Evolutionary conservation across 2,888 invertebrate genomes (phyloP).

Genomic region (Herminia tarsipennalis): DNA sequence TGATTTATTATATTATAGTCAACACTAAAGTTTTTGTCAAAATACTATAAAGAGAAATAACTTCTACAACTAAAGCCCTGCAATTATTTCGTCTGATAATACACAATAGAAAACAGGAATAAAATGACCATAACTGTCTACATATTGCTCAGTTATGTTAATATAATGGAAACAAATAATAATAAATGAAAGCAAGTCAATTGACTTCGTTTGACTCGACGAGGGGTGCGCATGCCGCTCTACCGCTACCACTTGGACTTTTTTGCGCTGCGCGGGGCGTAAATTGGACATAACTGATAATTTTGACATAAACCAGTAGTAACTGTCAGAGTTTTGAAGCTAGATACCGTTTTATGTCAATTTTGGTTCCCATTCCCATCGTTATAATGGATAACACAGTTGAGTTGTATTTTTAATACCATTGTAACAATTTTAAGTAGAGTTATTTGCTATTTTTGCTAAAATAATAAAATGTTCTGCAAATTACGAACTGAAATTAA

Average conservation of each 20-base stretch:
- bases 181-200: slow-evolving; percentile 79
- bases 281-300: slow-evolving; percentile 80
- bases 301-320: slow-evolving; percentile 82
- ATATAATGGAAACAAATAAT: slow-evolving; percentile 55
- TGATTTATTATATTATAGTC: too few relatives aligned
- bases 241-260: slow-evolving; percentile 66
- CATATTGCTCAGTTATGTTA: slow-evolving; percentile 24
- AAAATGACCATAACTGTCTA: slow-evolving; percentile 8
- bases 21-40: too few relatives aligned
- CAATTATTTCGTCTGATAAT: too few relatives aligned
- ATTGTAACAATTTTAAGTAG: too few relatives aligned
- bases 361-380: slow-evolving; percentile 52
- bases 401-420: background rate
- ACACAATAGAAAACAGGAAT: too few relatives aligned
- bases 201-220: slow-evolving; percentile 59
- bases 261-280: slow-evolving; percentile 72
- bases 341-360: slow-evolving; percentile 73
- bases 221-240: slow-evolving; percentile 55
- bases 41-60: too few relatives aligned
- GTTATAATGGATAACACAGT: slow-evolving; percentile 61
- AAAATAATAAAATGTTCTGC: background rate
- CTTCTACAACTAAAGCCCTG: too few relatives aligned
- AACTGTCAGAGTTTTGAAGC: slow-evolving; percentile 70
- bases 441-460: too few relatives aligned
- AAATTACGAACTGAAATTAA: slow-evolving; percentile 25